Evolutionary conservation across 1,140 invertebrate genomes (phyloP).

Genomic region (Trichonephila clavipes): DNA sequence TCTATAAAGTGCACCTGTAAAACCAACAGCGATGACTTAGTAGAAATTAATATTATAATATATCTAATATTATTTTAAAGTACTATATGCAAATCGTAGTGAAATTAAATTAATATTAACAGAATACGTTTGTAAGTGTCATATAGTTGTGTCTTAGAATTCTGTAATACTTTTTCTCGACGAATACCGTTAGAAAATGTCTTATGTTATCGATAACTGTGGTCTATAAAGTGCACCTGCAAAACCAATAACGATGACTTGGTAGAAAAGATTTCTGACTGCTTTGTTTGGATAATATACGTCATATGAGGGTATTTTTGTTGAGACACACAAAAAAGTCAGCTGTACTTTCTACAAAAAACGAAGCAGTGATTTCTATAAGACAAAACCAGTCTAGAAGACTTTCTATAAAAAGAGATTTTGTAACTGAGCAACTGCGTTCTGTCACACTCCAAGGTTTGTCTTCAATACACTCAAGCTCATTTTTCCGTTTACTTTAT

Average conservation of each 20-base stretch:
- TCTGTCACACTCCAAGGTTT: constrained; percentile 34
- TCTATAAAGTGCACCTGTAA: not conserved
- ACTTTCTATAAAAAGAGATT: not conserved
- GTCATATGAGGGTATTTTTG: not conserved
- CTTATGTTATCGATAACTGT: not conserved
- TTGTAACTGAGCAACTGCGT: not conserved
- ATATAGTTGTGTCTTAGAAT: no score
- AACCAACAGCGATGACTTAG: constrained; percentile 31
- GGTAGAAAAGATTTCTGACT: constrained; percentile 6
- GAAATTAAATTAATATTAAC: no score
- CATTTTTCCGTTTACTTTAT: constrained; percentile 25
- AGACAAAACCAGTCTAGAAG: not conserved
- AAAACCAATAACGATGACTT: constrained; percentile 47
- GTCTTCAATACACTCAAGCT: constrained; percentile 56
- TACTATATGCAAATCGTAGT: no score
- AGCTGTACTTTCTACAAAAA: not conserved
- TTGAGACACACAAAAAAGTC: not conserved
- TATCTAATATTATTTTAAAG: no score
- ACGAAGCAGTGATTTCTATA: constrained; percentile 11
- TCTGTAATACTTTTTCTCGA: not conserved
- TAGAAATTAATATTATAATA: not conserved
- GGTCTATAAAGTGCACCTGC: not conserved
- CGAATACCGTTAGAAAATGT: not conserved
- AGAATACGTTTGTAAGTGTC: no score
- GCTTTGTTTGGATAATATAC: constrained; percentile 44